phyloP scores from a whole-genome alignment of 1,140 invertebrate genomes.

The Camponotus floridanus region DNA sequence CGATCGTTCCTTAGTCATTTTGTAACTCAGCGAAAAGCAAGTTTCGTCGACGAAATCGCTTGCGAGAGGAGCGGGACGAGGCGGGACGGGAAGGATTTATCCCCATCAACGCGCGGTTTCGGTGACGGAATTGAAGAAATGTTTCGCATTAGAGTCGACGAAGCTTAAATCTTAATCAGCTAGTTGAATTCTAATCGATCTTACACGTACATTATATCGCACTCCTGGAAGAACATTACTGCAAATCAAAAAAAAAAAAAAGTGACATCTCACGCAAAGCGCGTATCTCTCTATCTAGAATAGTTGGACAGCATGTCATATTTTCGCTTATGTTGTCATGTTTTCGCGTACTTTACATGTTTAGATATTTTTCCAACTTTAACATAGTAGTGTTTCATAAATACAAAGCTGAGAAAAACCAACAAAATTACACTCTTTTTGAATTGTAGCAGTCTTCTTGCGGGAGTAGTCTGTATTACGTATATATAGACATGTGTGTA shows the following conservation, averaged over 20 bases:
- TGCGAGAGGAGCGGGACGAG: background rate
- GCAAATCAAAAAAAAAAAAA: background rate
- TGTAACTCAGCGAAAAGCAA: conserved; percentile 32
- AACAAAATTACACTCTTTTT: conserved; percentile 4
- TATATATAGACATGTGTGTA: conserved; percentile 59
- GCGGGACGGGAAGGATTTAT: background rate
- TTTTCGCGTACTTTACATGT: background rate
- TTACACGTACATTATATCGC: conserved; percentile 52
- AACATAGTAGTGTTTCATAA: background rate
- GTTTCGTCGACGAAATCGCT: conserved; percentile 55
- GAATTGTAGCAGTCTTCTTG: conserved; percentile 34
- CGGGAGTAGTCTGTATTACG: conserved; percentile 45
- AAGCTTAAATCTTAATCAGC: conserved; percentile 49
- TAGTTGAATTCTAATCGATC: conserved; percentile 62
- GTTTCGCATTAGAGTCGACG: conserved; percentile 36
- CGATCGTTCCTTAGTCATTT: conserved; percentile 53
- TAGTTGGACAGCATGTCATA: background rate
- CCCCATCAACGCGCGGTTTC: background rate
- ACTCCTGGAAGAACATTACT: conserved; percentile 40
- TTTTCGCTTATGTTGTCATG: background rate
- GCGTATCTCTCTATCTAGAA: background rate
- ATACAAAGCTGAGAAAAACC: background rate
- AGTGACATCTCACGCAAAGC: background rate
- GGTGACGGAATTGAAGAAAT: conserved; percentile 14
- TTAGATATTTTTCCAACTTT: background rate